Conservation (phyloP, 2,888 invertebrate genomes). For the Platerodrilus igneus region DNA sequence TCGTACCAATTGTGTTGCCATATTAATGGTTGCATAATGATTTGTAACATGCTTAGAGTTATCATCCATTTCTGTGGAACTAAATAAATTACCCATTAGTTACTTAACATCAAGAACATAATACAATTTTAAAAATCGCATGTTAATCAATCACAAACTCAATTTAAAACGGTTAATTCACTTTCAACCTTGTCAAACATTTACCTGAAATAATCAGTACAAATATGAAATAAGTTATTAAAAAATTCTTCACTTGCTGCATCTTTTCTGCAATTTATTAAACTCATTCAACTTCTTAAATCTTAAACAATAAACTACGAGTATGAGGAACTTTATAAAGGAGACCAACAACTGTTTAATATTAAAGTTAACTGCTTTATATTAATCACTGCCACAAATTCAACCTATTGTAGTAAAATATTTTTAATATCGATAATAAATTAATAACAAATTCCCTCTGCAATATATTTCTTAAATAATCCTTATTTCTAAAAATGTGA, state of each 20-base stretch:
- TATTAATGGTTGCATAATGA: slow-evolving; percentile 56
- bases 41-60: slow-evolving; percentile 58
- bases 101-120: too few relatives aligned
- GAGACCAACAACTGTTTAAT: too few relatives aligned
- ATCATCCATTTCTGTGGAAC: slow-evolving; percentile 29
- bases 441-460: too few relatives aligned
- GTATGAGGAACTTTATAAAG: slow-evolving; percentile 10
- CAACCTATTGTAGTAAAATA: too few relatives aligned
- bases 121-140: slow-evolving; percentile 18
- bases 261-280: slow-evolving; percentile 56
- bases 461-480: too few relatives aligned
- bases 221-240: slow-evolving; percentile 67
- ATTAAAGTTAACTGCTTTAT: too few relatives aligned
- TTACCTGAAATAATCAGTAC: slow-evolving; percentile 57
- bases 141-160: slow-evolving; percentile 6
- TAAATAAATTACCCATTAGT: slow-evolving; percentile 18
- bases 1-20: slow-evolving; percentile 57
- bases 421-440: too few relatives aligned
- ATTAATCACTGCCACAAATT: too few relatives aligned
- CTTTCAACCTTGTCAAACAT: slow-evolving; percentile 7
- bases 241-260: slow-evolving; percentile 63
- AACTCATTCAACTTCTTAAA: slow-evolving; percentile 2
- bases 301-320: neutral
- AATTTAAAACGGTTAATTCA: slow-evolving; percentile 8
- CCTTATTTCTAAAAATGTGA: too few relatives aligned